Evolutionary conservation across 2,888 invertebrate species (phyloP), one percentile per base, ranked within the genome.

Genomic region (Endotricha flammealis): DNA sequence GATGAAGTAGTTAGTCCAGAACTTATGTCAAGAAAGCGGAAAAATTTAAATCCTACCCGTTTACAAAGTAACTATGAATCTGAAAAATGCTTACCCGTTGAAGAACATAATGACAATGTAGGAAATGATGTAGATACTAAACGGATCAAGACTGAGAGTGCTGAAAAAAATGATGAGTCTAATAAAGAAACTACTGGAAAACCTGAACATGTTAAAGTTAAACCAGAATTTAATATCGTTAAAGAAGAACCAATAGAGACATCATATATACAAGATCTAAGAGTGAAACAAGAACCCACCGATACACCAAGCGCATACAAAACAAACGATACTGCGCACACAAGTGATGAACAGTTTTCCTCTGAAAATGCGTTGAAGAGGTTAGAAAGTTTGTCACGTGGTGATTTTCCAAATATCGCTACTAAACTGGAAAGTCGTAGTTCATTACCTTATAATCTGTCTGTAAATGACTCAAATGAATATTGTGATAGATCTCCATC

Each of bases 31-130:
- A 88, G 95, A 36, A 97, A 97, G 74, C 88, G 96, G 14, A 97
- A 97, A 80, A 95, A 92, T 55, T 91, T 94, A 54, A 96, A 96
- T 68, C 96, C 96, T 0, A 95, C 93, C 1, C 90, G 94, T 44
- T 92, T 95, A 63, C 91, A 94, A n/a, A 77, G 71, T 36, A 69
- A 58, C 34, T 62, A 61, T 29, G 49, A 50, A 12, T 45, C 57
- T 2, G 71, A 70, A 31, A 67, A 57, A 41, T 49, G 53, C 24
- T 52, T 62, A 16, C 41, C 47, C 2, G 55, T 57, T 28, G 54
- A 64, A 33, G 64, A 64, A 38, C 44, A 52, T 39, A 67, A 66
- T 29, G 58, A 67, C 44, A 14, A 65, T 20, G 44, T 52, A 56
- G 70, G 86, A 56, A 66, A 74, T 36, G 62, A 48, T 42, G 44